Conservation (phyloP, 2,113 vertebrate genomes). For the Oreocharis arfaki region DNA sequence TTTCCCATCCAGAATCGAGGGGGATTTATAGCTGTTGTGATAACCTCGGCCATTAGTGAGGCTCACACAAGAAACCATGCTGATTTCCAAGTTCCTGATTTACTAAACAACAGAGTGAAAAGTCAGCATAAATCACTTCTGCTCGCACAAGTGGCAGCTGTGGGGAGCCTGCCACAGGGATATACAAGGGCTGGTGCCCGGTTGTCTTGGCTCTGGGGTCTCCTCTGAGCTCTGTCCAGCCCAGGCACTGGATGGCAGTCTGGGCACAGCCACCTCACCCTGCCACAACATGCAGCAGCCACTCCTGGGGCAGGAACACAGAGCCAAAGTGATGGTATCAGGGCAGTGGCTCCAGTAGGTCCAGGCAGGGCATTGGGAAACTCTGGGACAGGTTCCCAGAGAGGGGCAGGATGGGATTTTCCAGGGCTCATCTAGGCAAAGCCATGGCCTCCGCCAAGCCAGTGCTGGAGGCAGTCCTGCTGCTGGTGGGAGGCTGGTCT, state of each 20-base stretch:
- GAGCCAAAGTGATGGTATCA: background rate
- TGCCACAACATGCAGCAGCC: background rate
- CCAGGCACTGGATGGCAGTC: background rate
- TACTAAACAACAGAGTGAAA: constrained; percentile 48
- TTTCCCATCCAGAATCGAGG: constrained; percentile 61
- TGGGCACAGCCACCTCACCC: background rate
- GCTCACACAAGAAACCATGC: constrained; percentile 5
- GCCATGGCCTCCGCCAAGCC: rapidly evolving
- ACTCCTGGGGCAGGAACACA: background rate
- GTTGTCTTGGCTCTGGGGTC: background rate
- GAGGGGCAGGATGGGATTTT: background rate
- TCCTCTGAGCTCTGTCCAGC: background rate
- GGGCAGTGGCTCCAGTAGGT: background rate
- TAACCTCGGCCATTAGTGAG: constrained; percentile 56
- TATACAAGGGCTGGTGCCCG: rapidly evolving
- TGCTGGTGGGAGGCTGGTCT: background rate
- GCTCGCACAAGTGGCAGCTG: constrained; percentile 18
- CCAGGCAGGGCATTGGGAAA: background rate
- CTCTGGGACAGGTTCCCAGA: background rate
- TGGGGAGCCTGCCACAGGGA: background rate
- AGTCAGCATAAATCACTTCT: constrained; percentile 42
- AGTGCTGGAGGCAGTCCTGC: background rate
- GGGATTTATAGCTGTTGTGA: constrained; percentile 73
- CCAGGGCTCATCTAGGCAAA: background rate
- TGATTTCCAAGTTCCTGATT: constrained; percentile 54